Percentiles rank a stretch among this genome's conserved stretches.
phyloP scores from a whole-genome alignment of 2,888 invertebrate species.

The Agonopterix alstromeriana region DNA sequence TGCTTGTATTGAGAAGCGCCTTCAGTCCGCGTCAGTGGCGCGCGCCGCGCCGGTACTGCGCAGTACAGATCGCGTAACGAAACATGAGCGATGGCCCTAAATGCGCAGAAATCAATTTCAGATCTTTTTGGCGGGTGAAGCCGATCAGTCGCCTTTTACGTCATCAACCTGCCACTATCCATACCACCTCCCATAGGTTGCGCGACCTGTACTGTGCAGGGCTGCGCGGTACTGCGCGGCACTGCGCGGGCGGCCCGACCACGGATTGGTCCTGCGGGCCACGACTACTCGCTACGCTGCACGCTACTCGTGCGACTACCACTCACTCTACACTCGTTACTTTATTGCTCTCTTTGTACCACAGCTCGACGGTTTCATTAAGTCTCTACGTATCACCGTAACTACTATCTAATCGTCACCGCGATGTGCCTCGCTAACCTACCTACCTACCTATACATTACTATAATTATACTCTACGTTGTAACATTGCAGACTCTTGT shows the following conservation, averaged over 20 bases:
- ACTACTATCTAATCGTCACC: conserved; percentile 52
- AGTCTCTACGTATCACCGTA: conserved; percentile 73
- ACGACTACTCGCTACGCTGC: conserved; percentile 36
- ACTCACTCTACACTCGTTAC: conserved; percentile 48
- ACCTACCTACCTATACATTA: conserved; percentile 37
- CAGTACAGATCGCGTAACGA: no score
- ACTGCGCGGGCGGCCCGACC: conserved; percentile 26
- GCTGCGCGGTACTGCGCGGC: conserved; percentile 6
- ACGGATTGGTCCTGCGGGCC: conserved; percentile 48
- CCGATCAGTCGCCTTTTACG: neutral
- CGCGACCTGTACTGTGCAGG: conserved; percentile 1
- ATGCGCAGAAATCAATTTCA: no score
- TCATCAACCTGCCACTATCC: neutral
- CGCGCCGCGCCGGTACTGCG: neutral
- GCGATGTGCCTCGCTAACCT: conserved; percentile 46
- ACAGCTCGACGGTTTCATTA: conserved; percentile 73
- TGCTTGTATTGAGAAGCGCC: no score
- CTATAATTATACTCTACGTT: conserved; percentile 47
- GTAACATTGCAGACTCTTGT: conserved; percentile 57
- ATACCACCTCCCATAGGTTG: no score
- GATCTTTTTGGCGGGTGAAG: no score
- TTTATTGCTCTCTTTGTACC: conserved; percentile 72
- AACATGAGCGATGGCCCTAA: no score
- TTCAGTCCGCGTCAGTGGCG: no score
- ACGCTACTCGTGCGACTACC: conserved; percentile 53